phyloP scores from a whole-genome alignment of 1,140 invertebrate species.

The Zaprionus tsacasi region DNA sequence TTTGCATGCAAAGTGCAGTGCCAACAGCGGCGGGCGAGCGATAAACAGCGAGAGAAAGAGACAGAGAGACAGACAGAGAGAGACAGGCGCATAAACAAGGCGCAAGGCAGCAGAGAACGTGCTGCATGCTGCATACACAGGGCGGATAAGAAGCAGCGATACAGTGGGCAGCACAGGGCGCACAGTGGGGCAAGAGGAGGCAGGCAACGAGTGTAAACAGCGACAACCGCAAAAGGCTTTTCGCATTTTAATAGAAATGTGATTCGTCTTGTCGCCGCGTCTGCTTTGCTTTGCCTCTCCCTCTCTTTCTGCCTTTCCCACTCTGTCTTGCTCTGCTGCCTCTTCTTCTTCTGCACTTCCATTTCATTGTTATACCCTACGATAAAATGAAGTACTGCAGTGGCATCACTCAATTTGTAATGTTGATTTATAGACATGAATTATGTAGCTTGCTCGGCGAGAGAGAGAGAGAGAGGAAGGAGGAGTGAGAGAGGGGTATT shows the following conservation, averaged over 20 bases:
- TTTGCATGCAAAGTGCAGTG: conserved; percentile 80
- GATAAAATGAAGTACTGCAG: conserved; percentile 10
- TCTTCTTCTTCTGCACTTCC: neutral
- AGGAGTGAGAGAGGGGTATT: neutral
- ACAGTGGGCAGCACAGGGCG: neutral
- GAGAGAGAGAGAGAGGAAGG: neutral
- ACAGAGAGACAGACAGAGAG: conserved; percentile 18
- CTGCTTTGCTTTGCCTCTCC: conserved; percentile 9
- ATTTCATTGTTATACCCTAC: conserved; percentile 45
- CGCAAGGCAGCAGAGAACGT: conserved; percentile 22
- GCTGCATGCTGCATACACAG: conserved; percentile 14
- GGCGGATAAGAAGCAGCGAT: conserved; percentile 30
- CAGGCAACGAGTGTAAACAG: conserved; percentile 45
- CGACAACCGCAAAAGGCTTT: conserved; percentile 73
- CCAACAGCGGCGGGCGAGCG: conserved; percentile 60
- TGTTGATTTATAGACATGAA: conserved; percentile 16
- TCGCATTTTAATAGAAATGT: conserved; percentile 82
- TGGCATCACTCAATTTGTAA: conserved; percentile 15
- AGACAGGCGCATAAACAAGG: conserved; percentile 40
- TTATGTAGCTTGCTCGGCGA: neutral
- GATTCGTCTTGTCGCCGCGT: conserved; percentile 56
- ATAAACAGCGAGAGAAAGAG: conserved; percentile 55
- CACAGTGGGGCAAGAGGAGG: neutral
- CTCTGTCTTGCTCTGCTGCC: conserved; percentile 2
- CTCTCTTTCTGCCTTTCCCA: neutral